Evolutionary conservation across 2,797 vertebrate genomes (phyloP), one percentile per base, ranked within the genome.

Genomic region (Lepus oiostolus): DNA sequence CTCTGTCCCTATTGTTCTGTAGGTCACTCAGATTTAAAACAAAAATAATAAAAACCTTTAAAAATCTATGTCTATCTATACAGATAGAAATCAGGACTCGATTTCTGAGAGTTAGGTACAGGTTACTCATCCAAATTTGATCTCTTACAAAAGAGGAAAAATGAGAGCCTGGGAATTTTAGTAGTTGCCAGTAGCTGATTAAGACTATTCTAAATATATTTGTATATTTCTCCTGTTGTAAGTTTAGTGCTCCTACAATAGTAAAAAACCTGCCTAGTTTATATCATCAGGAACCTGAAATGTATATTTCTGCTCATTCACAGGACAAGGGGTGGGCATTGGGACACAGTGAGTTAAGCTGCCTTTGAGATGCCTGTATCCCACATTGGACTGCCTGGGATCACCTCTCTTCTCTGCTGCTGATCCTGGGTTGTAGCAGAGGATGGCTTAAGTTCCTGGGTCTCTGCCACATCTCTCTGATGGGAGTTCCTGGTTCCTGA

Each of bases 301-400:
- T 74, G 14, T 22, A 54, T 63, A 76, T 60, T 86, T 87, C 77
- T 92, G 63, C 82, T 94, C 62, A 95, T 88, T 90, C 19, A 58
- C 54, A 58, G 54, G 14, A 58, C 5, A 5, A 58, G 54, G 14
- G 19, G 54, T 21, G 19, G 17, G 54, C 6, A 58, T 7, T 58
- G 17, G 16, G 54, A 21, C 19, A 58, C 4, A 58, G 54, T 58
- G 54, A 58, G 42, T 58, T 17, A 58, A 58, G 17, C 17, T 58
- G 54, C 54, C 7, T 58, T 58, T 58, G 54, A 21, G 17, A 58
- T 58, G 13, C 13, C 14, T 16, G 54, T 16, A 19, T 16, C 17
- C 54, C 54, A 58, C 5, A 58, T 58, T 16, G 54, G 54, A 58
- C 54, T 21, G 16, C 54, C 19, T 19, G 54, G 19, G 16, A 21